phyloP scores from a whole-genome alignment of 2,888 invertebrate species.

The Parasteatoda lunata region DNA sequence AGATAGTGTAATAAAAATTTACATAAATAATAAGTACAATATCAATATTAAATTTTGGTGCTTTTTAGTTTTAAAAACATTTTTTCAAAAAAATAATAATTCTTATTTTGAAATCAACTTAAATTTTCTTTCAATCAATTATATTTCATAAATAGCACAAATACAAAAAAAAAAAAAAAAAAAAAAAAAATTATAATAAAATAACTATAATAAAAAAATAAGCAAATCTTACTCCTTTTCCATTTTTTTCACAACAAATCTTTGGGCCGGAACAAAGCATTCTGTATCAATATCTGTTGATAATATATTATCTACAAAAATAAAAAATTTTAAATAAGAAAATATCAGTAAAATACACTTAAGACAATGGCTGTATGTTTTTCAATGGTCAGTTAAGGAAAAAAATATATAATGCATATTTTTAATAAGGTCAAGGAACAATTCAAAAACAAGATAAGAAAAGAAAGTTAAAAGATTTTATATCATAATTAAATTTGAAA shows the following conservation, averaged over 20 bases:
- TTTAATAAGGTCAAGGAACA: not conserved
- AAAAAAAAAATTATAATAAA: no score
- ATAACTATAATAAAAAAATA: no score
- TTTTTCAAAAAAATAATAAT: no score
- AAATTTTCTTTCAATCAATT: no score
- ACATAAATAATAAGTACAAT: no score
- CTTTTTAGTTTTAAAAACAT: no score
- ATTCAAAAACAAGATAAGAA: not conserved
- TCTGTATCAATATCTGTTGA: constrained; percentile 80
- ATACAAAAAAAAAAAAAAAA: no score
- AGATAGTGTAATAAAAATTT: no score
- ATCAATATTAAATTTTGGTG: no score
- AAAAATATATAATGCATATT: not conserved
- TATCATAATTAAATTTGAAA: not conserved
- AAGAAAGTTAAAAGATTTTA: not conserved
- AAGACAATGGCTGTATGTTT: not conserved
- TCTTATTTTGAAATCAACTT: no score
- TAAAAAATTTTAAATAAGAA: not conserved
- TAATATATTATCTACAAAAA: constrained; percentile 79
- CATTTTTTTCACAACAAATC: constrained; percentile 81
- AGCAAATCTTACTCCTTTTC: constrained; percentile 79
- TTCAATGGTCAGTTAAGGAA: not conserved
- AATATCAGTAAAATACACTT: not conserved
- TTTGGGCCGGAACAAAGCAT: constrained; percentile 84
- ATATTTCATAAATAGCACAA: no score